These are phyloP conservation scores for Sterna hirundo DNA, from an alignment of 2,113 vertebrate genomes.

Conservation along the genomic window DNA sequence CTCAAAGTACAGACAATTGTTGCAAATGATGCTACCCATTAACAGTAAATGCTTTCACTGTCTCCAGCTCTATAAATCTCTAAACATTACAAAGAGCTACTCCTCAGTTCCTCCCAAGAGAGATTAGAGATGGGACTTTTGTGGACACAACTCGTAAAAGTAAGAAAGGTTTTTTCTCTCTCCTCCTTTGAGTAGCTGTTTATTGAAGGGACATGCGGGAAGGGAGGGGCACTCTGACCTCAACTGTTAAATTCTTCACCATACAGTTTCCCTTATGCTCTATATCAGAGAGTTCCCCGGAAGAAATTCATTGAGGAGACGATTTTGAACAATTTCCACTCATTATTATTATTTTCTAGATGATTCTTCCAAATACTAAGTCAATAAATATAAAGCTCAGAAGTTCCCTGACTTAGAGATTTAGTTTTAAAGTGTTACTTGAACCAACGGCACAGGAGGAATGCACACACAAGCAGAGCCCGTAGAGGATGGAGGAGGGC, in stretches of 20 bases:
- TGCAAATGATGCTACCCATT: slow-evolving; percentile 54
- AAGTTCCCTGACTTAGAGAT: background rate
- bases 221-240: background rate
- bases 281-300: background rate
- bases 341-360: background rate
- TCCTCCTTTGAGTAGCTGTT: background rate
- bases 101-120: slow-evolving; percentile 12
- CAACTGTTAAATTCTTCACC: background rate
- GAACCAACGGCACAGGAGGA: background rate
- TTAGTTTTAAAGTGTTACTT: background rate
- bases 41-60: slow-evolving; percentile 47
- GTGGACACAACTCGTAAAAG: slow-evolving; percentile 22
- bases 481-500: background rate
- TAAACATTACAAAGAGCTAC: slow-evolving; percentile 41
- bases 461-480: fast-evolving
- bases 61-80: slow-evolving; percentile 41
- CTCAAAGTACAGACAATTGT: slow-evolving; percentile 51
- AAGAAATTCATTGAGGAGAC: background rate
- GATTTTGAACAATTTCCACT: background rate
- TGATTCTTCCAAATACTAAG: background rate
- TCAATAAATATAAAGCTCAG: background rate
- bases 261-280: background rate
- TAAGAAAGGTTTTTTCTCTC: background rate
- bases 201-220: background rate
- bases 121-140: slow-evolving; percentile 40